phyloP scores from a whole-genome alignment of 1,140 invertebrate genomes.

The Wiebesia pumilae region DNA sequence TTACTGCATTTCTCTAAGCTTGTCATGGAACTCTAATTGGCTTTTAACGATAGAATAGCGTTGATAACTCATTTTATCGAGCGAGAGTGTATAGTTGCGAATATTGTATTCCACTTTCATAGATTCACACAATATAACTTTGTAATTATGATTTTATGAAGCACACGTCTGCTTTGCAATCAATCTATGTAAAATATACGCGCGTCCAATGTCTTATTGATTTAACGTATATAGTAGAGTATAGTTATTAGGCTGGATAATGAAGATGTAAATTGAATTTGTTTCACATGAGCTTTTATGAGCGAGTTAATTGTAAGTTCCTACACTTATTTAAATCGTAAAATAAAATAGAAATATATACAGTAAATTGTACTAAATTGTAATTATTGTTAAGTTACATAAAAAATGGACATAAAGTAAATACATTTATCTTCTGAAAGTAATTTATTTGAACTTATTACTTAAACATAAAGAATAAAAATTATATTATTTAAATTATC shows the following conservation, averaged over 20 bases:
- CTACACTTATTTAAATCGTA: no score
- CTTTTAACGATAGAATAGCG: constrained; percentile 72
- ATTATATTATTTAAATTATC: neutral
- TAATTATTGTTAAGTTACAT: no score
- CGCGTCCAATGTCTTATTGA: neutral
- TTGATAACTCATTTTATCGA: constrained; percentile 70
- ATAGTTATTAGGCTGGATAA: neutral
- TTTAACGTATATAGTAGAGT: neutral
- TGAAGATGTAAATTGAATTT: neutral
- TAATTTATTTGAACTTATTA: neutral
- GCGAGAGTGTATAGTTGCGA: constrained; percentile 59
- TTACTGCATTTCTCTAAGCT: constrained; percentile 63
- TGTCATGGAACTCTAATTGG: constrained; percentile 76
- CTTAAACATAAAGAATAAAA: neutral
- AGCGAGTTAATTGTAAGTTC: neutral
- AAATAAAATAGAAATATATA: no score
- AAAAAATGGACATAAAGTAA: no score
- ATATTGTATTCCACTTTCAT: constrained; percentile 54
- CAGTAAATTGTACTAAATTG: no score
- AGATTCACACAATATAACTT: constrained; percentile 50
- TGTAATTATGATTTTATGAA: constrained; percentile 43
- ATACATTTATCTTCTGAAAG: no score
- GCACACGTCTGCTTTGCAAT: neutral
- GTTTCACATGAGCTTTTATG: neutral
- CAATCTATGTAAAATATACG: no score